Base-by-base conservation (phyloP, 2,888 invertebrate species). In the Hedya salicella region DNA sequence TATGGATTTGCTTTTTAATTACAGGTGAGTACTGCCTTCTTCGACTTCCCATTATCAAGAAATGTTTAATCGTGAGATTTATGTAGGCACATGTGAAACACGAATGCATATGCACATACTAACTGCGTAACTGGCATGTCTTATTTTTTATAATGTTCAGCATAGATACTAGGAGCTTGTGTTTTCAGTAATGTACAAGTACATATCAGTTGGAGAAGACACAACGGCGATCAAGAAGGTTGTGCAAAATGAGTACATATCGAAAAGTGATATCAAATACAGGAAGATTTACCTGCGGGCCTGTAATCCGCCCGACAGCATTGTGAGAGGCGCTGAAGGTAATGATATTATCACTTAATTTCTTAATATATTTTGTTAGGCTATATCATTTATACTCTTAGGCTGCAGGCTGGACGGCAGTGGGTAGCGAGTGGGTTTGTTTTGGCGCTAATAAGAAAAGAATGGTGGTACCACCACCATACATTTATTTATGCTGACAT, bases 1-100 rank as follows among this genome's bases (percentile, higher is more conserved):
- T 96, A 71, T 97, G 97, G 97, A 96, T 97, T 80, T 95, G 96
- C 82, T 92, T 96, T 64, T 89, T 96, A 25, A 95, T 96, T 70
- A 95, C 95, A 75, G 96, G 95, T 95, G 84, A 71, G 25, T n/a
- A 19, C 11, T 46, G n/a, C n/a, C n/a, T 52, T 61, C 14, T 36
- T 2, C 6, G 8, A 36, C n/a, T n/a, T n/a, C n/a, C n/a, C n/a
- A 11, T 9, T 32, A 32, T 32, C 32, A 9, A 32, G 32, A 8
- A 32, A 1, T 3, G 25, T 25, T 25, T 25, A 25, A 25, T 25
- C 25, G 3, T 36, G 9, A n/a, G n/a, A n/a, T n/a, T 9, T 44
- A 44, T 17, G 4, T 17, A 44, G 2, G 9, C 17, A 42, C 6
- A 16, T 16, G 17, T 44, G 1, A 16, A 42, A 16, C 1, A 6